Percentiles rank a stretch among this genome's conserved stretches.
Evolutionary conservation across 2,797 vertebrate genomes (phyloP).

Genomic region (Remorina albescens): DNA sequence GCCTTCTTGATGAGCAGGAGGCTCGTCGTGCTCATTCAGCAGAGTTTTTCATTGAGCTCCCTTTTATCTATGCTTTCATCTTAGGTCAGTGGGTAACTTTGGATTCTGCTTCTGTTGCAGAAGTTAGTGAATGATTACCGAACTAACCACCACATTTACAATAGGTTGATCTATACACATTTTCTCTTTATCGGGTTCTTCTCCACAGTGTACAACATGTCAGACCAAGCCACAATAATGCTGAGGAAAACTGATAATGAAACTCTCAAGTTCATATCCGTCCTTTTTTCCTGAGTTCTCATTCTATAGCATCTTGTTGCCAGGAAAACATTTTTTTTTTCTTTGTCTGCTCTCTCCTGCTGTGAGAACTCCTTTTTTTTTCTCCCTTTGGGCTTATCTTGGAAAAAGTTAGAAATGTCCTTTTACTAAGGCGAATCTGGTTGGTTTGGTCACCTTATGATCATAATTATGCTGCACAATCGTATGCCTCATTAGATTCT

Average conservation of each 20-base stretch:
- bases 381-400: slow-evolving; percentile 1
- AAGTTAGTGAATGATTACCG: background rate
- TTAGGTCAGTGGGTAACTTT: too few species aligned
- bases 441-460: background rate
- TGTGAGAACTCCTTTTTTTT: background rate
- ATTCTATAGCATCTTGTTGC: slow-evolving; percentile 17
- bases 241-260: background rate
- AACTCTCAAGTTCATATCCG: background rate
- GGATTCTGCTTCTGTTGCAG: background rate
- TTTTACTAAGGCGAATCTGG: slow-evolving; percentile 16
- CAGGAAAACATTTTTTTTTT: slow-evolving; percentile 6
- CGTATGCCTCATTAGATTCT: background rate
- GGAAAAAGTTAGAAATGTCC: background rate
- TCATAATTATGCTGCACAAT: background rate
- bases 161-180: background rate
- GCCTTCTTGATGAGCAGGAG: background rate
- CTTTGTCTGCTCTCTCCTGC: background rate
- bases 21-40: background rate
- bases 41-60: background rate
- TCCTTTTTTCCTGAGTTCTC: background rate
- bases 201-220: background rate
- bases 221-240: background rate
- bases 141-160: background rate
- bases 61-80: background rate
- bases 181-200: background rate